Evolutionary conservation across 2,888 invertebrate species (phyloP), one percentile per base, ranked within the genome.

Genomic region (Eupithecia vulgata): DNA sequence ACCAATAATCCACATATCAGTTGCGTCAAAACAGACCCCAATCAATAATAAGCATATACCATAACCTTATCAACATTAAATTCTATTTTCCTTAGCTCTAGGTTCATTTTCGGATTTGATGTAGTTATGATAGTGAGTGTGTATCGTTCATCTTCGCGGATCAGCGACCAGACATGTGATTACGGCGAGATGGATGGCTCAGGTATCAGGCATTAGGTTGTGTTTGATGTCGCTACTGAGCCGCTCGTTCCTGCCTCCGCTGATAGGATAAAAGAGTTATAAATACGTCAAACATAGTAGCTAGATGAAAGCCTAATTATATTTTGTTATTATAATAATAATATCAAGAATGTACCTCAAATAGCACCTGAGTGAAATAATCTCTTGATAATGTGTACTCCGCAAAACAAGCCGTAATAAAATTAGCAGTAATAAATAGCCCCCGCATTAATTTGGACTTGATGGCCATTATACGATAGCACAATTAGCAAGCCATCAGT

Each of bases 401-500:
- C 4, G n/a, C n/a, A 48, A 17, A 48, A 48, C n/a, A 48, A 12
- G 8, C 48, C n/a, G n/a, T 48, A 48, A 48, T 48, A n/a, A n/a
- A 48, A 48, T 48, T n/a, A n/a, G n/a, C n/a, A n/a, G n/a, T n/a
- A n/a, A n/a, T n/a, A 48, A 48, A 48, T 7, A 48, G n/a, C 48
- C 40, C 13, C n/a, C 30, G 59, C 59, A 25, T 15, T 59, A 59
- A 59, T 13, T 61, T 64, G 52, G 21, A n/a, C 59, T 62, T 68
- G 66, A 70, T 71, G 62, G 71, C 68, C 74, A 76, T 73, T 76
- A 76, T 76, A 80, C 81, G 82, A 82, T 85, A 81, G 83, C 80
- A 84, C 82, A 85, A 87, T 88, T 84, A 86, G 83, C 78, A 77
- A 75, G 76, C 83, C 84, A 87, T 87, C 84, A 84, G 81, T 79